These are phyloP conservation scores for Orientallactaga sibirica DNA, from an alignment of 2,797 vertebrate species.

Conservation along the genomic window DNA sequence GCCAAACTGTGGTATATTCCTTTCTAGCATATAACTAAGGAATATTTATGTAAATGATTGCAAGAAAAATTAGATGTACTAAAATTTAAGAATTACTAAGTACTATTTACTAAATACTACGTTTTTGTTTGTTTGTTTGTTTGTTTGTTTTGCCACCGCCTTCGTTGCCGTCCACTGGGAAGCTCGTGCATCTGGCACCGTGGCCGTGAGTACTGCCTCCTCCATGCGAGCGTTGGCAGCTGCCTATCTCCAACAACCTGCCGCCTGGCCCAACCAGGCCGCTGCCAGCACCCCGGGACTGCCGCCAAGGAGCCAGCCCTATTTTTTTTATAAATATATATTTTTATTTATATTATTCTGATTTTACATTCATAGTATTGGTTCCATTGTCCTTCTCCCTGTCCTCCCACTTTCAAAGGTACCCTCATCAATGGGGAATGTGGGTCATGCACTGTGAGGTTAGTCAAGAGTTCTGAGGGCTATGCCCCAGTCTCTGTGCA, in stretches of 20 bases:
- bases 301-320: no score
- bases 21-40: not conserved
- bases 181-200: slow-evolving; percentile 26
- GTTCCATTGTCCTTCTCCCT: no score
- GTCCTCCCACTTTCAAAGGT: no score
- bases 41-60: not conserved
- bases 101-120: not conserved
- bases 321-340: no score
- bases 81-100: not conserved
- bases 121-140: no score
- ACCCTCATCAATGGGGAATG: no score
- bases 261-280: not conserved
- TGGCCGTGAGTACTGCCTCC: slow-evolving; percentile 62
- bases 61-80: not conserved
- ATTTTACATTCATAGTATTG: no score
- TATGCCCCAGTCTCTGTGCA: no score
- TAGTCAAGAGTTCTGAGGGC: no score
- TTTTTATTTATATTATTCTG: no score
- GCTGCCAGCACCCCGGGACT: not conserved
- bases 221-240: slow-evolving; percentile 47
- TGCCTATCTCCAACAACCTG: not conserved
- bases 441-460: no score
- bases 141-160: slow-evolving; percentile 3
- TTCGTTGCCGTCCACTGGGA: slow-evolving; percentile 51
- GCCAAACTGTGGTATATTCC: not conserved